A percentile compares a stretch with the other conserved stretches of the same genome.
phyloP scores from a whole-genome alignment of 2,888 invertebrate species.

The Pinctada fucata region DNA sequence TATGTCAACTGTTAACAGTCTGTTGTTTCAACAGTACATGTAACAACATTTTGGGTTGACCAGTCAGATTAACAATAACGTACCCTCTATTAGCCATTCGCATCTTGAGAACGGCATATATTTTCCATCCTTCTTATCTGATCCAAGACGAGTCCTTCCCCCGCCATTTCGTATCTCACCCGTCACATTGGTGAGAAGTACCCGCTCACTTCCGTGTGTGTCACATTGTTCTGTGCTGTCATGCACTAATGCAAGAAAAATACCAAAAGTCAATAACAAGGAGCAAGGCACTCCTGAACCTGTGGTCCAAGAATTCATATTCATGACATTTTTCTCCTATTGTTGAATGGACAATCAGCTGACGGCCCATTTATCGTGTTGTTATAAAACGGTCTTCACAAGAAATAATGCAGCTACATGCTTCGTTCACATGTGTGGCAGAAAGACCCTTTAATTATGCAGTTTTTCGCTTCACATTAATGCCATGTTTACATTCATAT shows the following conservation, averaged over 20 bases:
- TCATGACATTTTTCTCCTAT: not conserved
- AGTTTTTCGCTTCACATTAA: too few relatives aligned
- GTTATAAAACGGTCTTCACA: too few relatives aligned
- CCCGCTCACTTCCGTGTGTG: not conserved
- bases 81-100: constrained; percentile 96
- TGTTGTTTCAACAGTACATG: too few relatives aligned
- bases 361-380: not conserved
- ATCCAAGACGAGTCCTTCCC: not conserved
- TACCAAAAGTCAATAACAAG: not conserved
- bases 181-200: constrained; percentile 17
- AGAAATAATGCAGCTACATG: too few relatives aligned
- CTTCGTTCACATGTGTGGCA: too few relatives aligned
- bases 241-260: not conserved
- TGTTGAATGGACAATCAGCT: not conserved
- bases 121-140: constrained; percentile 9
- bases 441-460: too few relatives aligned
- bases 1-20: too few relatives aligned
- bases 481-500: too few relatives aligned
- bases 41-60: too few relatives aligned
- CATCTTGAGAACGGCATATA: constrained; percentile 78
- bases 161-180: constrained; percentile 4
- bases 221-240: not conserved
- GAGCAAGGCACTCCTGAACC: not conserved
- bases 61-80: constrained; percentile 32
- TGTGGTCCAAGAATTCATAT: not conserved